Evolutionary conservation across 2,888 invertebrate species (phyloP).

Genomic region (Spicauda simplicius): DNA sequence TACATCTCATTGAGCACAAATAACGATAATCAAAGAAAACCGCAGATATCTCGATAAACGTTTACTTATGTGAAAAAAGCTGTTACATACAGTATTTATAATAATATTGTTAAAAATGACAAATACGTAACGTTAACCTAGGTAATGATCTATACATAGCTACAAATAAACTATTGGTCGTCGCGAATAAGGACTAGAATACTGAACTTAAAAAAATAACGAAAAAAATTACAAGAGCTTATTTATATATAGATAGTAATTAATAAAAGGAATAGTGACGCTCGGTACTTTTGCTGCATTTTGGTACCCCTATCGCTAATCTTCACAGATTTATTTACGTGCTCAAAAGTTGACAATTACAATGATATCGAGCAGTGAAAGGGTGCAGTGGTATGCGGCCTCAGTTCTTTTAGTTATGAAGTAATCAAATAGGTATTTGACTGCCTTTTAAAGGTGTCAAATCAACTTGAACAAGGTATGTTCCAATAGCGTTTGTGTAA

Average conservation of each 20-base stretch:
- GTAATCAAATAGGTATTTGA: conserved; percentile 23
- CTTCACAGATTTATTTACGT: background rate
- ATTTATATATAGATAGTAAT: background rate
- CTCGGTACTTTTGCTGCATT: background rate
- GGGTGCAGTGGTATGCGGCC: conserved; percentile 32
- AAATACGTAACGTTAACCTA: no score
- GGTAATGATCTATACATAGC: no score
- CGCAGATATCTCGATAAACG: no score
- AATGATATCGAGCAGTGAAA: conserved; percentile 27
- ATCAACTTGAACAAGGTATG: conserved; percentile 12
- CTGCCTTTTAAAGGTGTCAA: conserved; percentile 22
- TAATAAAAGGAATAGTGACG: background rate
- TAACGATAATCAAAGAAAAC: no score
- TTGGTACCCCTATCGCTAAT: background rate
- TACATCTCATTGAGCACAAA: no score
- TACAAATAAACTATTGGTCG: no score
- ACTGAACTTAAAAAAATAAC: no score
- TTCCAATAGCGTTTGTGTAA: conserved; percentile 13
- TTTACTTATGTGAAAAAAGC: no score
- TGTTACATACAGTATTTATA: no score
- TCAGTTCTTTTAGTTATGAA: conserved; percentile 33
- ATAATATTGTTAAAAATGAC: no score
- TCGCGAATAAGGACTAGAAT: no score
- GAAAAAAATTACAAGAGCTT: no score
- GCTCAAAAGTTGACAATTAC: conserved; percentile 4